Percentiles rank a stretch among this genome's conserved stretches.
Evolutionary conservation across 2,888 invertebrate genomes (phyloP).

Genomic region (Dromius quadrimaculatus): DNA sequence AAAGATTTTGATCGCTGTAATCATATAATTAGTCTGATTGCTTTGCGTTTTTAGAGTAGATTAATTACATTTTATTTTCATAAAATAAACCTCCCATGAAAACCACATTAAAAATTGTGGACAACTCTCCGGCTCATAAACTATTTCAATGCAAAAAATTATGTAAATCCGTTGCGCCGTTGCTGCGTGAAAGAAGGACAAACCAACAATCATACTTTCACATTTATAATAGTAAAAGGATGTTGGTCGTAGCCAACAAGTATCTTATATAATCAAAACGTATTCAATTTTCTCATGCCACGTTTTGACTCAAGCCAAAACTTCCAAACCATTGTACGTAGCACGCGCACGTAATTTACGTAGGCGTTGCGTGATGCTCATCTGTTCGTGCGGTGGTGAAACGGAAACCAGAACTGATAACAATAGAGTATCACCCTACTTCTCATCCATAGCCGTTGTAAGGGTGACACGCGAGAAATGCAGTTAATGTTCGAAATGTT

Average conservation of each 20-base stretch:
- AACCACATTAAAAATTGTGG: too few relatives aligned
- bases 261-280: too few relatives aligned
- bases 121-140: too few relatives aligned
- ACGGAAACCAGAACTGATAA: constrained; percentile 24
- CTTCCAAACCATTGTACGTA: constrained; percentile 5
- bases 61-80: too few relatives aligned
- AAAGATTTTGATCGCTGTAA: constrained; percentile 19
- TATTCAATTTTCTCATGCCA: not conserved
- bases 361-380: constrained; percentile 31
- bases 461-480: constrained; percentile 22
- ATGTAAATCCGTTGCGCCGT: too few relatives aligned
- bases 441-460: not conserved
- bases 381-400: constrained; percentile 23
- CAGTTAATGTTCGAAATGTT: constrained; percentile 19
- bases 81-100: too few relatives aligned
- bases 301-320: not conserved
- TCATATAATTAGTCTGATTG: constrained; percentile 22
- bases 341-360: constrained; percentile 11
- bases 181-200: too few relatives aligned
- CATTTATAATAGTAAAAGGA: too few relatives aligned
- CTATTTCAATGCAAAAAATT: too few relatives aligned
- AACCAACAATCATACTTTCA: too few relatives aligned
- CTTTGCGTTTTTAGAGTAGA: constrained; percentile 2
- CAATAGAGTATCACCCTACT: constrained; percentile 1
- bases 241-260: too few relatives aligned